Base-by-base conservation (phyloP, 2,113 vertebrate species). In the Alethe diademata region DNA sequence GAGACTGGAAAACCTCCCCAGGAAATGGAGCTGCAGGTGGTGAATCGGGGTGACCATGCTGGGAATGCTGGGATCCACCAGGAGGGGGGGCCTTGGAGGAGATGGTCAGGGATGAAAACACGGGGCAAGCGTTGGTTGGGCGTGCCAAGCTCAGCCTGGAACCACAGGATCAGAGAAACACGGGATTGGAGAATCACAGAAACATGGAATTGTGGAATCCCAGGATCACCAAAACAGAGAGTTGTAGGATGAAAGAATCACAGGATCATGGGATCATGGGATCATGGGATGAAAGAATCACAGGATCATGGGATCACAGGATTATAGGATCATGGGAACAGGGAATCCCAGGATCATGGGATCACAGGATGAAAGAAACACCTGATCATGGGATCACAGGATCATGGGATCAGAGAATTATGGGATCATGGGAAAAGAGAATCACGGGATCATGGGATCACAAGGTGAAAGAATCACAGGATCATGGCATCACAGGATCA, bases 201-300 rank as follows among this genome's bases (percentile, higher is more conserved):
- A 23, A n/a, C 23, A 11, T 0, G 3, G 57, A 20, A 33, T 25
- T 33, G 13, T 0, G 1, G 72, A 8, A 50, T 26, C 9, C 10
- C 4, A 2, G 23, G 8, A n/a, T 26, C 12, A 35, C 6, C 6
- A 19, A 29, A 23, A 9, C 5, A 14, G 14, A 45, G 54, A 25
- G 47, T 7, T 5, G 4, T 2, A 3, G 48, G 8, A 71, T 9
- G 6, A 8, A 4, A 12, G 9, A 5, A 36, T 16, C 24, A 19
- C 7, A 8, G 6, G 3, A 35, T 7, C 22, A 9, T 2, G 2
- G 56, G 9, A 57, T 23, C 20, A 23, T 6, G 5, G 22, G 20
- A 62, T 6, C 14, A 22, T 2, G 9, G 19, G 11, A 29, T 14
- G 7, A 31, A 10, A 29, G 51, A 12, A 31, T 54, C 51, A 54